phyloP scores from a whole-genome alignment of 2,113 vertebrate species.

The Brevimyrus niger region DNA sequence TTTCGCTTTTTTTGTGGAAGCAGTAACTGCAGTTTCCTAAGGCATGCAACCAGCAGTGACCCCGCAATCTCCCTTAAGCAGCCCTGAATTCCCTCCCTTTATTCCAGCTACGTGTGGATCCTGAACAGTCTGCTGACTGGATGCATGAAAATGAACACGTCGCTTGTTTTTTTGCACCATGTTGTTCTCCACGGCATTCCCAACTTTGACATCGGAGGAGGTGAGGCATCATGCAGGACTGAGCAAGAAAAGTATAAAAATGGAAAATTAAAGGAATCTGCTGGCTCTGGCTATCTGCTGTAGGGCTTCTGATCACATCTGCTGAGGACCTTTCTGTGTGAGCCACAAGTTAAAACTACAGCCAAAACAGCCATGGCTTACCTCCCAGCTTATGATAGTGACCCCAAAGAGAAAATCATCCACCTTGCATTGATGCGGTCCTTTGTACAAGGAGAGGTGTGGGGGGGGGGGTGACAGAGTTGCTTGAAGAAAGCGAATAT shows the following conservation, averaged over 20 bases:
- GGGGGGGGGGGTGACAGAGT: neutral
- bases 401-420: neutral
- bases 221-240: conserved; percentile 43
- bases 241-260: neutral
- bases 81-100: neutral
- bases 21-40: neutral
- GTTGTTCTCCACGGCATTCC: conserved; percentile 80
- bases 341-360: neutral
- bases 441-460: neutral
- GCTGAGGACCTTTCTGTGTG: neutral
- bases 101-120: conserved; percentile 80
- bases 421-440: neutral
- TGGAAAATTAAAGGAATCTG: neutral
- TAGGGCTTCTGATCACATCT: neutral
- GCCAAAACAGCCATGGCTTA: neutral
- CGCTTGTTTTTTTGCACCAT: conserved; percentile 80
- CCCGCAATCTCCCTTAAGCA: neutral
- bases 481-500: neutral
- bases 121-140: conserved; percentile 85
- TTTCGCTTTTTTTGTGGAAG: neutral
- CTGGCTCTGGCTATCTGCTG: neutral
- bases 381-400: neutral
- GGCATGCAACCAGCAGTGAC: neutral
- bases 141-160: conserved; percentile 87
- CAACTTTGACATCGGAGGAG: conserved; percentile 74